Evolutionary conservation across 2,797 vertebrate species (phyloP).

Genomic region (Acipenser ruthenus): DNA sequence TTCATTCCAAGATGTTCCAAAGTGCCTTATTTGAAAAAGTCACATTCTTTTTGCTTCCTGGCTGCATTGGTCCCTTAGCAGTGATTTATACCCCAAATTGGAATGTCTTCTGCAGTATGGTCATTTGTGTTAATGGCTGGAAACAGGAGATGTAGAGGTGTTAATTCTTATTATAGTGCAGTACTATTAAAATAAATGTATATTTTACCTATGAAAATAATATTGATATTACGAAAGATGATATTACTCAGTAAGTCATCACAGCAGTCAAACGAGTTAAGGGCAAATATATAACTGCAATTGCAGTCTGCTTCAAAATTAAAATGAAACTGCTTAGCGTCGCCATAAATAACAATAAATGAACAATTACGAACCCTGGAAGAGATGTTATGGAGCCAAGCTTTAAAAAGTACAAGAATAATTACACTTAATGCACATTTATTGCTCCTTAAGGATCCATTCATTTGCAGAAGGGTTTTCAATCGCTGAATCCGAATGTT

Average conservation of each 20-base stretch:
- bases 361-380: constrained; percentile 28
- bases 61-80: too few species aligned
- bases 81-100: too few species aligned
- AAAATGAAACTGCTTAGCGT: constrained; percentile 29
- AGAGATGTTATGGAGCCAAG: constrained; percentile 39
- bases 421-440: constrained; percentile 53
- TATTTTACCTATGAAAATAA: constrained; percentile 12
- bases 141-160: too few species aligned
- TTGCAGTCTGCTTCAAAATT: constrained; percentile 34
- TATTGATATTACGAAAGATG: constrained; percentile 17
- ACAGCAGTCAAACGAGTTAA: constrained; percentile 16
- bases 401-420: constrained; percentile 46
- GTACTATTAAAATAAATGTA: too few species aligned
- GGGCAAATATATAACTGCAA: constrained; percentile 29
- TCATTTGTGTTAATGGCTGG: too few species aligned
- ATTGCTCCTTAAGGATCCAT: constrained; percentile 43
- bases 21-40: too few species aligned
- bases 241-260: constrained; percentile 19
- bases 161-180: too few species aligned
- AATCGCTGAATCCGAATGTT: constrained; percentile 33
- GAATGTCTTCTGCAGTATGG: too few species aligned
- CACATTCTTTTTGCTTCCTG: too few species aligned
- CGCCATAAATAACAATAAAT: constrained; percentile 53
- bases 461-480: constrained; percentile 37
- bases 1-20: too few species aligned